Base-by-base conservation (phyloP, 2,888 invertebrate genomes). In the Schizotus pectinicornis region DNA sequence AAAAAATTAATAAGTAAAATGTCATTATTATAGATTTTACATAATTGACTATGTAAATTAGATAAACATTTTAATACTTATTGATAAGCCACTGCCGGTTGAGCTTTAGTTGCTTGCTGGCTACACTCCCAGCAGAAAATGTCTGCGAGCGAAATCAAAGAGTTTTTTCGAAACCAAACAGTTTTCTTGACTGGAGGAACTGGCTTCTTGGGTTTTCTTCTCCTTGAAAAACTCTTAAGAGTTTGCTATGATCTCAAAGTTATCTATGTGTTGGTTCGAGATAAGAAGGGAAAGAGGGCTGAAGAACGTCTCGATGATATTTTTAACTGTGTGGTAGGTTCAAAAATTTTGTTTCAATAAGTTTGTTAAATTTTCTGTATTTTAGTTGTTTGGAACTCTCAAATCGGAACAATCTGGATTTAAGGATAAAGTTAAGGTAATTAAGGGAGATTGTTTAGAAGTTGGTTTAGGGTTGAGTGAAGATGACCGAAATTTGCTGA, bases 401-500 rank as follows among this genome's bases (percentile, higher is more conserved):
- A 13, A 43, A 22, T 2, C 6, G 8, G 32, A 43, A 30, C 3
- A n/a, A 9, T 30, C 30, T 3, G 32, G 3, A 31, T 22, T 32
- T 30, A n/a, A 13, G 8, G 8, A 9, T 22, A 43, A 22, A 9
- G 7, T 30, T 8, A 43, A 22, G 5, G 2, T 22, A 22, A 22
- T 22, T 5, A 22, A 22, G 5, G 86, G 86, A 2, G 86, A 87
- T 70, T 82, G 83, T 60, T 75, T 78, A 12, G 67, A 78, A 59
- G 81, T 81, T 7, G 80, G 81, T 56, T 73, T 87, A 35, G 86
- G 85, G 34, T 70, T 86, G 47, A 80, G 78, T 47, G 69, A 78
- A 0, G 73, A 80, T 32, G 83, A 86, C 67, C 57, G 47, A 34
- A 54, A 67, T 13, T 65, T 35, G 11, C 67, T 86, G 13, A 74